Evolutionary conservation across 2,113 vertebrate genomes (phyloP), one percentile per base, ranked within the genome.

Genomic region (Leptobrachium ailaonicum): DNA sequence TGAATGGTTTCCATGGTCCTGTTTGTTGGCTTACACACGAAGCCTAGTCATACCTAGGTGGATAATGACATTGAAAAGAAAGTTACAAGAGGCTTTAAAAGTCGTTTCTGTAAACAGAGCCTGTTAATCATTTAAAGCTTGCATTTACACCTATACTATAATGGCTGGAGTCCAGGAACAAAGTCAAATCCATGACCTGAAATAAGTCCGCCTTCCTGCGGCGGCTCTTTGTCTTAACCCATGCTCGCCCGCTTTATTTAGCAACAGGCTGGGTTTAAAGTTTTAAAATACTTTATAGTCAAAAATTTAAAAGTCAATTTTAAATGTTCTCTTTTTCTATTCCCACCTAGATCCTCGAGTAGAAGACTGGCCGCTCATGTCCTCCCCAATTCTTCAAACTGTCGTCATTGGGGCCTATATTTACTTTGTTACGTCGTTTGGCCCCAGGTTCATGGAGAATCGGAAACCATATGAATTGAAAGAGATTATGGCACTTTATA

Each of bases 381-480:
- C 95, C 1, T 97, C 96, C 0, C 97, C 96, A 58, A 66, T 97
- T 42, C 95, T 94, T 56, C 98, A 97, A 84, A 93, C 92, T 0
- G 53, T 96, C 87, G 92, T 99, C 82, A 90, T 99, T 79, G 84
- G 66, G 41, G 83, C 87, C 0, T 99, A 99, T 81, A 89, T 99
- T 83, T 97, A 94, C 89, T 98, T 99, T 84, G 96, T 98, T 41
- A 95, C 86, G 0, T 95, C 91, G 1, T 84, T 98, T 84, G 98
- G 98, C 79, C 98, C 98, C 44, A 94, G 90, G 82, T 66, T 99
- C 54, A 99, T 99, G 98, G 96, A 98, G 90, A 98, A 96, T 86
- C 94, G 94, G 86, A 98, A 98, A 72, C 94, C 94, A 10, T 97
- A 96, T 83, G 94, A 96, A 83, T 93, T 99, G 73, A 96, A 94